These are phyloP conservation scores for Pangasianodon gigas DNA, from an alignment of 2,113 vertebrate species.

Conservation along the genomic window DNA sequence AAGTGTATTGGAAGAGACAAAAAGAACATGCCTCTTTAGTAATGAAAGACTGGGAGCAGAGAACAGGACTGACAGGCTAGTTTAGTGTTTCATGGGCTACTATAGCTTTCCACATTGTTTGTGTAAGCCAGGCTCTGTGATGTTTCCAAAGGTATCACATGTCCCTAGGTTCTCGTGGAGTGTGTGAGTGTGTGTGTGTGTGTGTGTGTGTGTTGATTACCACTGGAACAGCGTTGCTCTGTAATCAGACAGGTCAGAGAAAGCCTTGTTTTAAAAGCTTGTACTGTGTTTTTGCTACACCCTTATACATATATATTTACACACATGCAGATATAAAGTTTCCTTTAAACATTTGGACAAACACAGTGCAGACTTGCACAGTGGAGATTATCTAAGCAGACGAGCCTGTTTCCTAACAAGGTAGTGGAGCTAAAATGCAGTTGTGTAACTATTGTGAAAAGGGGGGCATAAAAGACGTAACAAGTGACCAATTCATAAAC, in stretches of 20 bases:
- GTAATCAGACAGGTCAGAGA: conserved; percentile 42
- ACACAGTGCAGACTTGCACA: not conserved
- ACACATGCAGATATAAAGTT: conserved; percentile 19
- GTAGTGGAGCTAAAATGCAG: not conserved
- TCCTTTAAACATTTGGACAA: conserved; percentile 32
- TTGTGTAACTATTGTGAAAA: conserved; percentile 20
- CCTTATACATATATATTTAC: conserved; percentile 26
- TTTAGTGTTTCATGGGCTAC: conserved; percentile 51
- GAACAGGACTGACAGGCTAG: conserved; percentile 38
- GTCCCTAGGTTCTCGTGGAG: conserved; percentile 28
- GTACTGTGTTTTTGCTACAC: conserved; percentile 8
- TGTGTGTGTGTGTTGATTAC: conserved; percentile 27
- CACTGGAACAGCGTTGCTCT: conserved; percentile 22
- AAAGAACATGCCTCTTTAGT: conserved; percentile 28
- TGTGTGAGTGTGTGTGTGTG: conserved; percentile 38
- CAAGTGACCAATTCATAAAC: conserved; percentile 13
- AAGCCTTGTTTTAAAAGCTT: conserved; percentile 14
- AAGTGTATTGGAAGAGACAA: conserved; percentile 13
- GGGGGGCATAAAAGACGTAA: not conserved
- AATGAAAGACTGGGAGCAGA: conserved; percentile 46
- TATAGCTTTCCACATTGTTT: conserved; percentile 47
- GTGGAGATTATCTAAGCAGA: not conserved
- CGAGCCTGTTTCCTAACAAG: not conserved
- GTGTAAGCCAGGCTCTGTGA: conserved; percentile 51
- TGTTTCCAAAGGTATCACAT: conserved; percentile 52